Base-by-base conservation (phyloP, 2,113 vertebrate species). In the Suricata suricatta region DNA sequence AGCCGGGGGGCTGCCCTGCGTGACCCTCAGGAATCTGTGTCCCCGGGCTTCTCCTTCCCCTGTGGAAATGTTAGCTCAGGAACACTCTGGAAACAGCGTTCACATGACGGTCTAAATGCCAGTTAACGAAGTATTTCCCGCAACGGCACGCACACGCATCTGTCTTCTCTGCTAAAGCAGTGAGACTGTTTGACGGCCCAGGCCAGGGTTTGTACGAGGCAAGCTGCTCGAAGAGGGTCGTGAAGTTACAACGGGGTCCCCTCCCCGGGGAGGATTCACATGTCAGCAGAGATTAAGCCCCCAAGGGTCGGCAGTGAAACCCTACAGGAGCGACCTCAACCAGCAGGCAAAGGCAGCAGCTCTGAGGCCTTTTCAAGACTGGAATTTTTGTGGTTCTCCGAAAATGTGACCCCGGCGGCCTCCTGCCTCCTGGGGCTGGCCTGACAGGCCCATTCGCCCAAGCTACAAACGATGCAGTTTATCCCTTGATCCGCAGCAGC, bases 131-230 rank as follows among this genome's bases (percentile, higher is more conserved):
- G 33, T 38, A 19, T 38, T 92, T 57, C 10, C 5, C 41, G 50
- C 23, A 72, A 33, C 0, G 0, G 15, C 15, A 7, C 31, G 16
- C n/a, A 23, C 8, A 38, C 0, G 0, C 35, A 54, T 60, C 71
- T 35, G 23, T 50, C 50, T 83, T 68, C 54, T 71, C 44, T 64
- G 60, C 35, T 50, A 68, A 85, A 89, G 71, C 11, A 41, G 23
- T 6, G 11, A 81, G 79, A 47, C 66, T 50, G 35, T 60, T 85
- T 72, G n/a, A n/a, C 57, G 27, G 72, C 27, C 29, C 64, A 29
- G 35, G 71, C 21, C 7, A 35, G 27, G n/a, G 50, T 63, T 33
- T 23, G 14, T 44, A 50, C 47, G 29, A 52, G 86, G 64, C 66
- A 86, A 69, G 52, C 50, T 41, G 50, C 54, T 74, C 71, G 66